phyloP scores from a whole-genome alignment of 1,140 invertebrate species.

The Drusus annulatus region DNA sequence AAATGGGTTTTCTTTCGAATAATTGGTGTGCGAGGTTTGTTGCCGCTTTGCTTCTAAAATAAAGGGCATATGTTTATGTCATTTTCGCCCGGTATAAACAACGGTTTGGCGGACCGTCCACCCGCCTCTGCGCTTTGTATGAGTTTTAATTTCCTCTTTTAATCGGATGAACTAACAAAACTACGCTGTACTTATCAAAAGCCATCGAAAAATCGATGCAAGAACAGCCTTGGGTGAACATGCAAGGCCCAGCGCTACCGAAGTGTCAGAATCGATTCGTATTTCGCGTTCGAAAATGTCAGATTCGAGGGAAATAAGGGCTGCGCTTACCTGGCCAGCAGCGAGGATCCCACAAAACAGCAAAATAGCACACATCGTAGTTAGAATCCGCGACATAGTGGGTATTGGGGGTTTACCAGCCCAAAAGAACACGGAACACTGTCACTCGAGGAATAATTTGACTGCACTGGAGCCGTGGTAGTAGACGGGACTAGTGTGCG shows the following conservation, averaged over 20 bases:
- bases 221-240: slow-evolving; percentile 43
- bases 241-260: slow-evolving; percentile 25
- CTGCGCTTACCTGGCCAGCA: slow-evolving; percentile 32
- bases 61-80: slow-evolving; percentile 42
- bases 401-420: slow-evolving; percentile 50
- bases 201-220: slow-evolving; percentile 38
- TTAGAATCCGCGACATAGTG: slow-evolving; percentile 49
- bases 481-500: slow-evolving; percentile 36
- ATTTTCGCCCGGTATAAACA: slow-evolving; percentile 29
- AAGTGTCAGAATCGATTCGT: slow-evolving; percentile 47
- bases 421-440: slow-evolving; percentile 46
- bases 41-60: not conserved
- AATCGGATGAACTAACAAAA: slow-evolving; percentile 16
- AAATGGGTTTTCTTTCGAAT: not conserved
- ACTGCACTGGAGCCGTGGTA: slow-evolving; percentile 51
- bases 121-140: not conserved
- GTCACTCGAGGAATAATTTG: slow-evolving; percentile 45
- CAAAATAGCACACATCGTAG: slow-evolving; percentile 47
- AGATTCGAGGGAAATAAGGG: slow-evolving; percentile 9
- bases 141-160: not conserved
- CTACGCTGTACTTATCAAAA: slow-evolving; percentile 9
- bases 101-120: not conserved
- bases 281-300: slow-evolving; percentile 20
- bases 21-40: slow-evolving; percentile 13
- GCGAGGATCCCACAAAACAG: slow-evolving; percentile 52